Evolutionary conservation across 2,888 invertebrate species (phyloP).

Genomic region (Idaea straminata): DNA sequence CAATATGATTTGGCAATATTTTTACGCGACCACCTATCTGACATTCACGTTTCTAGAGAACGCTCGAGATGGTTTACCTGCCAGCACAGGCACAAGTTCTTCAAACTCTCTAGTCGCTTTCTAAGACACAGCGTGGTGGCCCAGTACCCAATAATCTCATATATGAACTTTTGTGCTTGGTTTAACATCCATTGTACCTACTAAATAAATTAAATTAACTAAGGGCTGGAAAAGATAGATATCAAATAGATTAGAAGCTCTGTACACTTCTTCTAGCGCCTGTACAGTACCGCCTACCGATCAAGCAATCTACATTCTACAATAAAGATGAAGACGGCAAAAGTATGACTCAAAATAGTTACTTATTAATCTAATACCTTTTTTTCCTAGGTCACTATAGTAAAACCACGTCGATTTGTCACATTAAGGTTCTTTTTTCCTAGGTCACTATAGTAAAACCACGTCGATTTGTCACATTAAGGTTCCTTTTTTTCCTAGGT

Average conservation of each 20-base stretch:
- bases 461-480: not conserved
- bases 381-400: not conserved
- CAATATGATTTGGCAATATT: too few species aligned
- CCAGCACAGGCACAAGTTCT: too few species aligned
- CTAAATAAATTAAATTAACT: too few species aligned
- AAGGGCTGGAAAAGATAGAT: too few species aligned
- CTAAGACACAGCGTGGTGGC: too few species aligned
- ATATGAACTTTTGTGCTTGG: too few species aligned
- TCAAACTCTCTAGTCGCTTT: too few species aligned
- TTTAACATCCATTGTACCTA: too few species aligned
- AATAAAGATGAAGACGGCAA: not conserved
- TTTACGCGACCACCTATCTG: too few species aligned
- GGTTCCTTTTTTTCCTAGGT: not conserved
- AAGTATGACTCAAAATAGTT: not conserved
- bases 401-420: not conserved
- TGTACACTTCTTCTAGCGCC: slow-evolving; percentile 17
- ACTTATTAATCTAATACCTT: not conserved
- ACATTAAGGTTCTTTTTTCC: not conserved
- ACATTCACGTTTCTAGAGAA: too few species aligned
- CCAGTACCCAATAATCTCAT: too few species aligned
- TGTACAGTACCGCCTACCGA: slow-evolving; percentile 37
- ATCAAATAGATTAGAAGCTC: not conserved
- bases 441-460: not conserved
- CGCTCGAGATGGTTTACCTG: too few species aligned
- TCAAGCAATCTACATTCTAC: not conserved